Base-by-base conservation (phyloP, 2,888 invertebrate genomes). In the Diaperis boleti region DNA sequence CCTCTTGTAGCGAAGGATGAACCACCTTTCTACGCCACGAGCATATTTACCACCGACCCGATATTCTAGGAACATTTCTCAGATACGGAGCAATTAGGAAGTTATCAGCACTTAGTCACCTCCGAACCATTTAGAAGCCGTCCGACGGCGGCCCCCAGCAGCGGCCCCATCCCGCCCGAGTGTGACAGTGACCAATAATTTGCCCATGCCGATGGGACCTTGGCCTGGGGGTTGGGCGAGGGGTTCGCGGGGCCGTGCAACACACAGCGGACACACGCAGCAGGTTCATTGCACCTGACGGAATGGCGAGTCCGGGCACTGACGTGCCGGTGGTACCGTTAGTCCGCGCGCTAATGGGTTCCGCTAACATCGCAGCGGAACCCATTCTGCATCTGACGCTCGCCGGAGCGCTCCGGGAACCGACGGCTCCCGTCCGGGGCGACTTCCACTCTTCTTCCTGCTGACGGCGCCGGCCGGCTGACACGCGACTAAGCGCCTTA, bases 271-370 rank as follows among this genome's bases (percentile, higher is more conserved):
- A 66, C 66, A 62, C 62, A 65, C 65, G 66, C 63, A 62, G 70
- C 78, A 79, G 79, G 80, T 80, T 80, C 80, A 79, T 79, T 77
- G 80, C 80, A 80, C 80, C 79, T 80, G 79, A 76, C 79, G 79
- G 80, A 80, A 80, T 80, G 79, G 80, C 79, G 76, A 78, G 77
- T 74, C 72, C 76, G 76, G 75, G 70, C 73, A 76, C 74, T 78
- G 77, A 77, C 78, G 77, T 75, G 74, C 70, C 65, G 70, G 69
- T 64, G 72, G 59, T 77, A 79, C 79, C 78, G 79, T 79, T 79
- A 79, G 65, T 70, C 63, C 50, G 67, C 71, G 76, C 76, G 76
- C 76, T 78, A 78, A 78, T 79, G 77, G 78, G 77, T 79, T 78
- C 78, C 79, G 78, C 78, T 79, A 79, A 78, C 77, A 74, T 72